phyloP scores from a whole-genome alignment of 64 coral and sea anemone genomes.

The Stichodactyla helianthus region DNA sequence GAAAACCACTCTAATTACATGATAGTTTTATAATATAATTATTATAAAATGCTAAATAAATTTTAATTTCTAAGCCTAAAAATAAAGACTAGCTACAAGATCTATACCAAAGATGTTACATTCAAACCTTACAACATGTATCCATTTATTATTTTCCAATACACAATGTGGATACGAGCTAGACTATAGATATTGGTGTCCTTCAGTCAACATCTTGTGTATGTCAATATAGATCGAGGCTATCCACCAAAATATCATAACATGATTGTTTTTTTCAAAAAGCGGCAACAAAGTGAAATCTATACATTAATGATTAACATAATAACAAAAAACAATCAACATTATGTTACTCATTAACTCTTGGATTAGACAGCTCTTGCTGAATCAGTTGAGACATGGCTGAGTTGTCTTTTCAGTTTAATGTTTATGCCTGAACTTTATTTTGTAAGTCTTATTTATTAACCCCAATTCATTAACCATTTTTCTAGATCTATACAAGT shows the following conservation, averaged over 20 bases:
- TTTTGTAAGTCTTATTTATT: neutral
- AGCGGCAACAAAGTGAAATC: neutral
- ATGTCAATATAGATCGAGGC: too few relatives aligned
- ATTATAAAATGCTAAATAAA: too few relatives aligned
- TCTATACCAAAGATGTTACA: too few relatives aligned
- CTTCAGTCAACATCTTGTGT: neutral
- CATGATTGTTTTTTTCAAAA: neutral
- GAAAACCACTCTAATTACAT: too few relatives aligned
- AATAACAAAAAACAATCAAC: neutral
- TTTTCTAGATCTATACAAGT: neutral
- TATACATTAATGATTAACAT: neutral
- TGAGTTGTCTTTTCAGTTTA: conserved; percentile 1
- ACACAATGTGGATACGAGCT: too few relatives aligned
- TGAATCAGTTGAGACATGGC: conserved; percentile 10
- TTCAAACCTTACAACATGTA: too few relatives aligned
- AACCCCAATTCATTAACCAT: neutral
- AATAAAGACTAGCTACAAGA: too few relatives aligned
- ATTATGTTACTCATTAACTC: neutral
- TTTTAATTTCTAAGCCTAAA: too few relatives aligned
- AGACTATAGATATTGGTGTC: too few relatives aligned
- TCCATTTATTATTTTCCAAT: too few relatives aligned
- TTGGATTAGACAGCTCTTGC: neutral
- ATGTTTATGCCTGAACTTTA: neutral
- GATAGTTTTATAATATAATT: too few relatives aligned
- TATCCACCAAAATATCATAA: neutral